Evolutionary conservation across 2,797 vertebrate species (phyloP).

Genomic region (Mallotus villosus): DNA sequence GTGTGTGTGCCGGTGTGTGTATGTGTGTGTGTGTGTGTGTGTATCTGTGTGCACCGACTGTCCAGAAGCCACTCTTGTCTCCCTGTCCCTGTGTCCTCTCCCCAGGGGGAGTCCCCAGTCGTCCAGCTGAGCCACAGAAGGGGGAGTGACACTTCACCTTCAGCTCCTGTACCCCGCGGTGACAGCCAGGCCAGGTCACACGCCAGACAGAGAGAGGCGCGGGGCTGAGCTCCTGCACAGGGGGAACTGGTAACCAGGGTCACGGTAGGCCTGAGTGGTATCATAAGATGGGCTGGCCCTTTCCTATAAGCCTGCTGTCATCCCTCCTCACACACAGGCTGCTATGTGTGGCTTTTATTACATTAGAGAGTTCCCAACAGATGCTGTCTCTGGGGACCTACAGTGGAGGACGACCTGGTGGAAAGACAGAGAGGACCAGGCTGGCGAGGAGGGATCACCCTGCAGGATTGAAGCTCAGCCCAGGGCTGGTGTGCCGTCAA

Average conservation of each 20-base stretch:
- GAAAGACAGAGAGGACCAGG: background rate
- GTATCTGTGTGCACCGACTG: background rate
- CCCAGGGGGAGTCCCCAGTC: background rate
- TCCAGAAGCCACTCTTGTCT: background rate
- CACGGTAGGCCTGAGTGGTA: background rate
- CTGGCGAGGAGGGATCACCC: background rate
- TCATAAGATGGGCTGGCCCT: background rate
- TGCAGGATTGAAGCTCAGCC: background rate
- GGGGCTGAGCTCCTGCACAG: too few species aligned
- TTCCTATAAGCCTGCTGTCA: background rate
- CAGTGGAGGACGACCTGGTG: background rate
- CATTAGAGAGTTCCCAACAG: background rate
- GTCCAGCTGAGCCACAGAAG: background rate
- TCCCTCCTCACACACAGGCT: background rate
- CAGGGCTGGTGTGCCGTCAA: too few species aligned
- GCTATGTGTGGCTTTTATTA: slow-evolving; percentile 7
- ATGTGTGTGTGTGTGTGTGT: background rate
- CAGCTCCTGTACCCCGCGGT: background rate
- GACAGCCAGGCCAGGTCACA: background rate
- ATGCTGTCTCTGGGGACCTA: background rate
- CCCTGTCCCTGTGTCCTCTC: background rate
- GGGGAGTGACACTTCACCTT: background rate
- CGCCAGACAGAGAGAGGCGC: background rate
- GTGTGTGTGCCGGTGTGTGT: slow-evolving; percentile 7
- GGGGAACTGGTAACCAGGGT: too few species aligned